Base-by-base conservation (phyloP, 2,888 invertebrate genomes). In the Baccha elongata region DNA sequence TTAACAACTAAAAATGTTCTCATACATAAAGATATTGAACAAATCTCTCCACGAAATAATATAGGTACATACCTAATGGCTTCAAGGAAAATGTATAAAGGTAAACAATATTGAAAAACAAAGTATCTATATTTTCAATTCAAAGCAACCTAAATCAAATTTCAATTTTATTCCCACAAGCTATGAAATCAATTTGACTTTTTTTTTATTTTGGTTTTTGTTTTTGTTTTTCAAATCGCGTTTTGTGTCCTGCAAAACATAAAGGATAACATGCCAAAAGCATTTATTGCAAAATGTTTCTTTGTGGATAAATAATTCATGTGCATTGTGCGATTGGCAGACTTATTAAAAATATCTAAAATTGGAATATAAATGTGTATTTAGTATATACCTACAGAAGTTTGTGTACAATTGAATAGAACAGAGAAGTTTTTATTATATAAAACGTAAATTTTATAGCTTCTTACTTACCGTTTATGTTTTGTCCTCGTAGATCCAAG, bases 391-490 rank as follows among this genome's bases (percentile, higher is more conserved):
- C 23, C 23, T 23, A 23, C 3, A 23, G 32, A 19, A 29, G 21
- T 46, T 46, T 48, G 23, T 42, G 32, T 19, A 19, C 6, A 46
- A n/a, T 21, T 1, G 5, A 21, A 4, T 11, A 35, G 35, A 10
- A 10, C 6, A 11, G 3, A 40, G 13, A 40, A 40, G 37, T n/a
- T 13, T 13, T n/a, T n/a, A n/a, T n/a, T n/a, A n/a, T n/a, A n/a
- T n/a, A n/a, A n/a, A n/a, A n/a, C n/a, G n/a, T n/a, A n/a, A n/a
- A 13, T 40, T 40, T 13, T 40, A 13, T 5, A 13, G 13, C n/a
- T 42, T 0, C 76, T 76, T 76, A 0, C 76, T 76, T 76, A 81
- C 81, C 81, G 65, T 76, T 71, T 21, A 81, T 76, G 8, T 60
- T 67, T 53, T 76, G 76, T 50, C 81, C 81, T n/a, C 62, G 71